Base-by-base conservation (phyloP, 2,113 vertebrate species). In the Octodon degus region DNA sequence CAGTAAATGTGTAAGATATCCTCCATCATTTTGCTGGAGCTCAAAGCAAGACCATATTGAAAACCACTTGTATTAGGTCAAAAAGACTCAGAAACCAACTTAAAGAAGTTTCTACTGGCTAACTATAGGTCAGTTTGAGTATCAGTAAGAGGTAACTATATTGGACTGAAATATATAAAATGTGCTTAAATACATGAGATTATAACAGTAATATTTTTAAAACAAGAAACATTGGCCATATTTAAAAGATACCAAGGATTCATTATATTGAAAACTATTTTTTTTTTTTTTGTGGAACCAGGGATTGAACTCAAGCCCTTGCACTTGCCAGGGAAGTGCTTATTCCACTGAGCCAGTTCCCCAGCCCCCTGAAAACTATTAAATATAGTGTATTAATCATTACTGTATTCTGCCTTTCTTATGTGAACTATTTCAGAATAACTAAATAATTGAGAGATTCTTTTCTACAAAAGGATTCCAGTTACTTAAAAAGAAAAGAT, bases 321-420 rank as follows among this genome's bases (percentile, higher is more conserved):
- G n/a, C n/a, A n/a, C n/a, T n/a, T n/a, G n/a, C n/a, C n/a, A n/a
- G n/a, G n/a, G n/a, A n/a, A n/a, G n/a, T n/a, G n/a, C n/a, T n/a
- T n/a, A n/a, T n/a, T n/a, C n/a, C n/a, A n/a, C n/a, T n/a, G n/a
- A n/a, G n/a, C n/a, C n/a, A n/a, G n/a, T n/a, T n/a, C n/a, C n/a
- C n/a, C n/a, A n/a, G n/a, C n/a, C n/a, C n/a, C n/a, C n/a, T 74
- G 37, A 77, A 87, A 93, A 83, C 7, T 88, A 25, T 50, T 77
- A 82, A 76, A 40, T 19, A 67, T 0, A 83, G 19, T 47, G 1
- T 13, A 22, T 89, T 47, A 93, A 47, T 94, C 37, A 43, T n/a
- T 94, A 4, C 79, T 88, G 94, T 68, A 63, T 91, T 88, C 76
- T 84, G 34, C 11, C 43, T 91, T 97, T 88, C 43, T 95, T 76